A percentile compares a stretch with the other conserved stretches of the same genome.
Conservation (phyloP, 2,797 vertebrate genomes). For the Sebastes cheni region DNA sequence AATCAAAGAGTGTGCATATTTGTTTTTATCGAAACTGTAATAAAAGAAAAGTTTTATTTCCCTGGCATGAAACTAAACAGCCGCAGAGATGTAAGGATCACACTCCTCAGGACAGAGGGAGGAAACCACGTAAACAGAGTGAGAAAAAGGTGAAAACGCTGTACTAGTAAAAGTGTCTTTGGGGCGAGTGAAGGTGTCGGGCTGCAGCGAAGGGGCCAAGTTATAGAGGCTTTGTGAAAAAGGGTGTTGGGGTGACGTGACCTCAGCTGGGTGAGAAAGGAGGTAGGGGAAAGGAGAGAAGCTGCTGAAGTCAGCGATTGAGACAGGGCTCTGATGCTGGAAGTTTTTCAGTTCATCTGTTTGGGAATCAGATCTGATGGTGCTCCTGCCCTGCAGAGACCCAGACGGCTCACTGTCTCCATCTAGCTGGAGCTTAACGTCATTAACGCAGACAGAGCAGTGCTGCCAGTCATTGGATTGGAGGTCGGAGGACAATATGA, state of each 20-base stretch:
- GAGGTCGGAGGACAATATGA: neutral
- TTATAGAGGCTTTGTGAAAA: neutral
- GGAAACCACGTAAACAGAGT: conserved; percentile 4
- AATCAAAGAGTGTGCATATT: neutral
- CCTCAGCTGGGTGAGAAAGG: neutral
- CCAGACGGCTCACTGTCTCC: conserved; percentile 1
- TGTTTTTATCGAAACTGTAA: neutral
- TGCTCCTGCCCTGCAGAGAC: neutral
- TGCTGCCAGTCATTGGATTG: neutral
- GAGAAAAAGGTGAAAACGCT: neutral
- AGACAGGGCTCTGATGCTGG: neutral
- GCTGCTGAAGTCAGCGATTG: neutral
- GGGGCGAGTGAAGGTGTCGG: neutral
- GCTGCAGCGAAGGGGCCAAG: neutral
- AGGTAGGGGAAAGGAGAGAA: neutral
- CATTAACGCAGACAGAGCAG: neutral
- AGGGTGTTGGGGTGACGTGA: neutral
- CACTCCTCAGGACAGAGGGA: conserved; percentile 13
- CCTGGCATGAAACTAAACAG: neutral
- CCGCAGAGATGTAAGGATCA: neutral
- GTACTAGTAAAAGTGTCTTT: neutral
- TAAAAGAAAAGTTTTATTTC: neutral
- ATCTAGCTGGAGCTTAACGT: neutral
- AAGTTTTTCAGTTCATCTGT: neutral
- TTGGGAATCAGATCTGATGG: neutral